Percentiles rank a stretch among this genome's conserved stretches.
Conservation (phyloP, 1,140 invertebrate species). For the Aphaenogaster rudis region DNA sequence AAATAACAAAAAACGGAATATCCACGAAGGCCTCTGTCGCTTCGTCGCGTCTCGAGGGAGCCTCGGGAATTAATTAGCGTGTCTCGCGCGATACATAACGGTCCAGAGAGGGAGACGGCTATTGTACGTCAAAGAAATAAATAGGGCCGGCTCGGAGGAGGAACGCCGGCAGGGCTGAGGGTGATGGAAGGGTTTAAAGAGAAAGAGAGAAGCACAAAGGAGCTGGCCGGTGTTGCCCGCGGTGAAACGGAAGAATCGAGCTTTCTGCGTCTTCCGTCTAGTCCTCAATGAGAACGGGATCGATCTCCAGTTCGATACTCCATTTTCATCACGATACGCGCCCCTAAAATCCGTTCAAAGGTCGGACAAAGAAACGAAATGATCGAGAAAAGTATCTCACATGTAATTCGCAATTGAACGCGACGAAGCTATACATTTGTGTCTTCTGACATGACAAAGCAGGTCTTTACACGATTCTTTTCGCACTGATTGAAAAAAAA, state of each 20-base stretch:
- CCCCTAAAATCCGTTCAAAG: background rate
- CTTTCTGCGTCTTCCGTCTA: conserved; percentile 35
- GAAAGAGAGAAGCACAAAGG: conserved; percentile 20
- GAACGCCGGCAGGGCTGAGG: conserved; percentile 13
- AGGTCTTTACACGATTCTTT: background rate
- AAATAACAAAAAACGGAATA: background rate
- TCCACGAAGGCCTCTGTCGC: background rate
- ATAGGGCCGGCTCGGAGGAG: conserved; percentile 33
- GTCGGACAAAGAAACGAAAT: background rate
- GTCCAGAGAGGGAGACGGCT: conserved; percentile 9
- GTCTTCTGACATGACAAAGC: background rate
- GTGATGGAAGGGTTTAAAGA: conserved; percentile 41
- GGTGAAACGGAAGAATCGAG: conserved; percentile 35
- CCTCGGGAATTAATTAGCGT: conserved; percentile 73
- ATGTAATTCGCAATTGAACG: background rate
- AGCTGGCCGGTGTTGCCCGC: conserved; percentile 37
- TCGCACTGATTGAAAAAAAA: background rate
- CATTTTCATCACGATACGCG: background rate
- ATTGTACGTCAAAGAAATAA: conserved; percentile 68
- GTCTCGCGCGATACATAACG: conserved; percentile 52
- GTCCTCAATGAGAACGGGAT: conserved; percentile 15
- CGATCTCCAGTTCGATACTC: background rate
- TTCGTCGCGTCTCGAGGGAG: conserved; percentile 49
- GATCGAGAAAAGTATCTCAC: background rate
- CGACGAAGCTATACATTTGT: background rate